These are phyloP conservation scores for Platycheirus albimanus DNA, from an alignment of 2,888 invertebrate species.

Conservation along the genomic window DNA sequence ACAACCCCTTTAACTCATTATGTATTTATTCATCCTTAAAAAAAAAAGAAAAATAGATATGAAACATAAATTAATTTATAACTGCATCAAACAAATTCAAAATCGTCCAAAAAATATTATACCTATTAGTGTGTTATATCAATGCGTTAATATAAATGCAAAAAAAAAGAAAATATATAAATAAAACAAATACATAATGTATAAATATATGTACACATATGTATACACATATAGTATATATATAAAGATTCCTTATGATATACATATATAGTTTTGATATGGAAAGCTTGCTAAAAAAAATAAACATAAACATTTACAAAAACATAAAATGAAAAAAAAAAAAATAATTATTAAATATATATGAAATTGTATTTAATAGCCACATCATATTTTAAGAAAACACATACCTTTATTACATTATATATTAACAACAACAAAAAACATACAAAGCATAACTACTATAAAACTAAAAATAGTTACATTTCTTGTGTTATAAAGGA, in stretches of 20 bases:
- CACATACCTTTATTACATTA: slow-evolving; percentile 51
- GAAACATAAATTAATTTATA: slow-evolving; percentile 22
- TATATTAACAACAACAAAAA: slow-evolving; percentile 14
- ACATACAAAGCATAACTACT: not conserved
- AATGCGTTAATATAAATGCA: slow-evolving; percentile 53
- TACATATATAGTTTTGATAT: slow-evolving; percentile 74
- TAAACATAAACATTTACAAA: slow-evolving; percentile 66
- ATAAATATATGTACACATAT: slow-evolving; percentile 62
- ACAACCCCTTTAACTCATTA: slow-evolving; percentile 55
- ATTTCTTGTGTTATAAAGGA: slow-evolving; percentile 9
- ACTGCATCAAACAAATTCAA: slow-evolving; percentile 70
- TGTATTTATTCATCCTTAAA: slow-evolving; percentile 64
- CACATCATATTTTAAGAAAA: slow-evolving; percentile 72
- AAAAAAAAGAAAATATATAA: slow-evolving; percentile 9
- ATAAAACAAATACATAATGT: slow-evolving; percentile 44
- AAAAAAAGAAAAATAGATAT: slow-evolving; percentile 31
- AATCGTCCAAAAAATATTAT: slow-evolving; percentile 72
- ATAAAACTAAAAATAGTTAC: slow-evolving; percentile 10
- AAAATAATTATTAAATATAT: slow-evolving; percentile 50
- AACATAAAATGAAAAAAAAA: slow-evolving; percentile 6
- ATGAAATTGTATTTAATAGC: slow-evolving; percentile 71
- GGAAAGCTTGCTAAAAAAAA: slow-evolving; percentile 71
- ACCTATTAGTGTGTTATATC: slow-evolving; percentile 71
- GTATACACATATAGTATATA: slow-evolving; percentile 66
- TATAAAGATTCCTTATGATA: slow-evolving; percentile 73